Evolutionary conservation across 1,140 invertebrate species (phyloP).

Genomic region (Archegozetes longisetosus): DNA sequence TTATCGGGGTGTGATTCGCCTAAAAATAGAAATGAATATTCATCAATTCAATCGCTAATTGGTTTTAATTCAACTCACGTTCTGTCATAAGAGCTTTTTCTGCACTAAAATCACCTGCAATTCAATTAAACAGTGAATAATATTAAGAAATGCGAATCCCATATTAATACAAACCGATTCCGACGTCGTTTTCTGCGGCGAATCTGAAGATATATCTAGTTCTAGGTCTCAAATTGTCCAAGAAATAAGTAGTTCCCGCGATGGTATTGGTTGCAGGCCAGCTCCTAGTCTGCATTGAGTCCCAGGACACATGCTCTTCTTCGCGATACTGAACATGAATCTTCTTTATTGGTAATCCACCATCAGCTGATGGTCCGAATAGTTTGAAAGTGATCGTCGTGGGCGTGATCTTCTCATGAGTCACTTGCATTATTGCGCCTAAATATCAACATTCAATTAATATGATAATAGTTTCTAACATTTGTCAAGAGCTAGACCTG

Average conservation of each 20-base stretch:
- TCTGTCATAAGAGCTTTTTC: not conserved
- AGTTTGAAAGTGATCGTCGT: constrained; percentile 66
- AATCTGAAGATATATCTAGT: constrained; percentile 69
- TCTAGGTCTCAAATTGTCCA: constrained; percentile 60
- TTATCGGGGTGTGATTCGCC: constrained; percentile 22
- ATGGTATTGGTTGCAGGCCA: constrained; percentile 21
- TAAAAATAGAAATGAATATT: not conserved
- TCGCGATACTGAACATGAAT: constrained; percentile 58
- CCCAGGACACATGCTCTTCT: constrained; percentile 44
- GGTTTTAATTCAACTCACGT: not conserved
- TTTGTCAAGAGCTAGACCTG: too few species aligned
- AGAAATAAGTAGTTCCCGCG: constrained; percentile 33
- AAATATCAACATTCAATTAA: too few species aligned
- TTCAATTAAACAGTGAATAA: not conserved
- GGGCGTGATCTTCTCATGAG: constrained; percentile 32
- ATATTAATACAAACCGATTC: constrained; percentile 36
- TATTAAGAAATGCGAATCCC: not conserved
- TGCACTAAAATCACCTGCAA: not conserved
- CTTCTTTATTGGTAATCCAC: constrained; percentile 51
- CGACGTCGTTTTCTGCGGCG: constrained; percentile 64
- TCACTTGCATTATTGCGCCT: constrained; percentile 12
- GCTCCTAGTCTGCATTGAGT: constrained; percentile 32
- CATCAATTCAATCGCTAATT: not conserved
- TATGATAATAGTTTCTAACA: too few species aligned
- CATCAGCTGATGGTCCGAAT: constrained; percentile 46